Percentiles rank a stretch among this genome's conserved stretches.
These are phyloP conservation scores for Panulirus ornatus DNA, from an alignment of 1,140 invertebrate genomes.

Conservation along the genomic window DNA sequence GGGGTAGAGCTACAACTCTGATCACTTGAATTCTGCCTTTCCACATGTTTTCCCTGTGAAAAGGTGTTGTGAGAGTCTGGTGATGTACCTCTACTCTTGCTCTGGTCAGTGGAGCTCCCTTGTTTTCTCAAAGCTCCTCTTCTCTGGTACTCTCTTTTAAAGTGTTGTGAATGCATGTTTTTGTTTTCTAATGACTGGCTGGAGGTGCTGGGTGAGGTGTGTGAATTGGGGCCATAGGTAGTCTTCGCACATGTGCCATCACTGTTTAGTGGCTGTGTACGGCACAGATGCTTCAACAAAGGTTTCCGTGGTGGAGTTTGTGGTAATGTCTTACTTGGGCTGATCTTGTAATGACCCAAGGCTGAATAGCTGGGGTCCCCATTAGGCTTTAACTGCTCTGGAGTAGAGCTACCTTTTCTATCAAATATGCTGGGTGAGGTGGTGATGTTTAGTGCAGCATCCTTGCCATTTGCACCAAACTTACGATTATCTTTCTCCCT, in stretches of 20 bases:
- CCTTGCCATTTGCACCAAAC: too few species aligned
- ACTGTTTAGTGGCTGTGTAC: background rate
- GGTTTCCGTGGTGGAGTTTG: background rate
- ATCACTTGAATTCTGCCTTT: constrained; percentile 50
- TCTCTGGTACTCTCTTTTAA: background rate
- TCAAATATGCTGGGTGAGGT: too few species aligned
- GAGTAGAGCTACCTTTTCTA: too few species aligned
- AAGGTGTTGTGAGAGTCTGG: constrained; percentile 8
- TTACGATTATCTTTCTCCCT: too few species aligned
- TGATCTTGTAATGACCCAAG: too few species aligned
- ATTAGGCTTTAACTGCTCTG: background rate
- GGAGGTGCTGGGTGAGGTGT: too few species aligned
- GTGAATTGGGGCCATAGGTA: background rate
- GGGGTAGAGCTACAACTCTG: constrained; percentile 61
- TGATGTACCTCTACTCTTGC: constrained; percentile 17
- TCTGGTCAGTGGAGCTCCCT: constrained; percentile 35
- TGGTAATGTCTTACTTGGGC: background rate
- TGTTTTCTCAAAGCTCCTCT: background rate
- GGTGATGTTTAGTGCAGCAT: too few species aligned
- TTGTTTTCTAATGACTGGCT: background rate
- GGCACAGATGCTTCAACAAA: background rate
- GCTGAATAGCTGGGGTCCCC: too few species aligned
- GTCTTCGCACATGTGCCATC: background rate
- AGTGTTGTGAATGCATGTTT: background rate
- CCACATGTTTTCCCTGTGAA: background rate